Conservation (phyloP, 2,113 vertebrate genomes). For the Meriones unguiculatus region DNA sequence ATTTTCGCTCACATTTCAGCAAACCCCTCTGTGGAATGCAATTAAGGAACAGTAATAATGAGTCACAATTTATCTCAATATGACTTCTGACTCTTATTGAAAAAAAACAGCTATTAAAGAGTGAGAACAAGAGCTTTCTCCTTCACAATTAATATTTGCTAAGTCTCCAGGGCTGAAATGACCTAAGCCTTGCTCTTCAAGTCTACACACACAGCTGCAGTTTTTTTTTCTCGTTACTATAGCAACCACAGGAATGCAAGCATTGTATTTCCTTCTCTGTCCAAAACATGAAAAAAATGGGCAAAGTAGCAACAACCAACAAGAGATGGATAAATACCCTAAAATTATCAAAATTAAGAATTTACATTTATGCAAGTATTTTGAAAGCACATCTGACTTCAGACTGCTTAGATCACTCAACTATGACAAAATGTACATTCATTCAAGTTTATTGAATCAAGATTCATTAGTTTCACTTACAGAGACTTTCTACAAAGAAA, state of each 20-base stretch:
- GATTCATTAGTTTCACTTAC: constrained; percentile 80
- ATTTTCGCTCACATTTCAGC: constrained; percentile 82
- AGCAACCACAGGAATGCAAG: constrained; percentile 95
- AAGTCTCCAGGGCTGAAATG: constrained; percentile 95
- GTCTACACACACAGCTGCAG: constrained; percentile 97
- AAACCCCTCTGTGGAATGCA: constrained; percentile 76
- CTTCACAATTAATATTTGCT: constrained; percentile 98
- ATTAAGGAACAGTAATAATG: constrained; percentile 80
- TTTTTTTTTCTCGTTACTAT: constrained; percentile 92
- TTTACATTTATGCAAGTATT: constrained; percentile 72
- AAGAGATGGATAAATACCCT: constrained; percentile 85
- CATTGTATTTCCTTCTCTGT: constrained; percentile 94
- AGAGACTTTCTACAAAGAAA: constrained; percentile 67
- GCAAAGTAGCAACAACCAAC: constrained; percentile 86
- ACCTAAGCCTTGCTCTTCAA: constrained; percentile 92
- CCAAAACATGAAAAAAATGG: constrained; percentile 91
- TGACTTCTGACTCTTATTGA: constrained; percentile 77
- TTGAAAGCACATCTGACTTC: constrained; percentile 77
- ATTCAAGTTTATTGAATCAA: constrained; percentile 78
- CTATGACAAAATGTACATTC: constrained; percentile 71
- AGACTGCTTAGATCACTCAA: constrained; percentile 77
- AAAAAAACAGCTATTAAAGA: constrained; percentile 84
- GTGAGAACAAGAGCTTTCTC: constrained; percentile 89
- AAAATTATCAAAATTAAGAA: constrained; percentile 84
- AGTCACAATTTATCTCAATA: constrained; percentile 85